Evolutionary conservation across 2,113 vertebrate species (phyloP).

Genomic region (Vulpes vulpes): DNA sequence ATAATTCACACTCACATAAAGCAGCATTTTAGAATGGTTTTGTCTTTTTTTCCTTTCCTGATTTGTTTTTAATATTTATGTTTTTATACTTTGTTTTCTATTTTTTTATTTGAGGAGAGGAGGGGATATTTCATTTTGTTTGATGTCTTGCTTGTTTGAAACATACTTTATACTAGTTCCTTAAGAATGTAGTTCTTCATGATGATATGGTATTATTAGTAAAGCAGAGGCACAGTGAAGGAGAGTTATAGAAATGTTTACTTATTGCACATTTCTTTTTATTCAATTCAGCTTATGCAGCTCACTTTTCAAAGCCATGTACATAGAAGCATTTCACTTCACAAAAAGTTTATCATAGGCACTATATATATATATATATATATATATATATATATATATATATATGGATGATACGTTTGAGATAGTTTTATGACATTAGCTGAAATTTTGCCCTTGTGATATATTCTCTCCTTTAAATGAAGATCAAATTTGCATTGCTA

Average conservation of each 20-base stretch:
- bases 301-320: neutral
- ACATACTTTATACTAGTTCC: neutral
- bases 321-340: neutral
- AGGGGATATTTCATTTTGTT: slow-evolving; percentile 46
- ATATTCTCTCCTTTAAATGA: neutral
- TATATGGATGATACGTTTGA: neutral
- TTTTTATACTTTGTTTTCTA: neutral
- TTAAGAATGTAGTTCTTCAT: slow-evolving; percentile 7
- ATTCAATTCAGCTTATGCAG: neutral
- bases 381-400: too few relatives aligned
- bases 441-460: neutral
- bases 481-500: neutral
- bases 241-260: neutral
- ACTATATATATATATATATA: neutral
- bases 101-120: neutral
- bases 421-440: neutral
- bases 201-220: neutral
- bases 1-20: rapidly evolving
- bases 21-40: neutral
- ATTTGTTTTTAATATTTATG: neutral
- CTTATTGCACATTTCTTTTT: neutral
- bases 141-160: neutral
- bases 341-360: neutral
- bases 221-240: neutral
- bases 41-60: neutral